A percentile compares a stretch with the other conserved stretches of the same genome.
phyloP scores from a whole-genome alignment of 2,113 vertebrate genomes.

The Ranitomeya variabilis region DNA sequence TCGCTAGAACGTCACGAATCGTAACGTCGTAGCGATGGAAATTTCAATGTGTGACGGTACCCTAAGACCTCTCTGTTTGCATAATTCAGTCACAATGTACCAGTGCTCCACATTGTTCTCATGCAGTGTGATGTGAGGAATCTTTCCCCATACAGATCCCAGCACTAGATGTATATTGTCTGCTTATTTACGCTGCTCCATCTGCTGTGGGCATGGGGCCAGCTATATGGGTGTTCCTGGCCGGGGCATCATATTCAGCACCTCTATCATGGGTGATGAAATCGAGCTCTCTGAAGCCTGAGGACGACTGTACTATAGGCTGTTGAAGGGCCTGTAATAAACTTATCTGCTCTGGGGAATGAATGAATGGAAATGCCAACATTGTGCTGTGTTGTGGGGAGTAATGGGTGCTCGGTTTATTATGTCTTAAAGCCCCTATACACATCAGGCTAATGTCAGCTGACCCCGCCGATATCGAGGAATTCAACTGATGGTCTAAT shows the following conservation, averaged over 20 bases:
- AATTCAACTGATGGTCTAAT: no score
- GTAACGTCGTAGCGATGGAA: no score
- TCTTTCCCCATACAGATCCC: conserved; percentile 8
- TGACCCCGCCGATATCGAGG: no score
- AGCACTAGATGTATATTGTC: conserved; percentile 15
- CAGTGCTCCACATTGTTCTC: conserved; percentile 20
- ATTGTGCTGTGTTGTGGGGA: not conserved
- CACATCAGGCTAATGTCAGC: no score
- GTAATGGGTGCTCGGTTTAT: not conserved
- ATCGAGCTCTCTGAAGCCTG: conserved; percentile 25
- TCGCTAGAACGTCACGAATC: no score
- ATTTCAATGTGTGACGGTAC: no score
- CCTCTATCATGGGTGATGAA: conserved; percentile 27
- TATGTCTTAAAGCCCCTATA: not conserved
- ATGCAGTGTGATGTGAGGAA: not conserved
- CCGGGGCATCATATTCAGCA: conserved; percentile 25
- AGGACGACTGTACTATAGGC: not conserved
- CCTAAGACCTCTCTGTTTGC: conserved; percentile 36
- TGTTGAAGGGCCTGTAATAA: not conserved
- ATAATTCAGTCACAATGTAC: conserved; percentile 24
- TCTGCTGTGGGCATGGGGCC: conserved; percentile 34
- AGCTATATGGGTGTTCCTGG: conserved; percentile 48
- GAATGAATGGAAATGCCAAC: not conserved
- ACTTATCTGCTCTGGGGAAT: not conserved
- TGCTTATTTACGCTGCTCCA: conserved; percentile 51